A percentile compares a stretch with the other conserved stretches of the same genome.
These are phyloP conservation scores for Mizuhopecten yessoensis DNA, from an alignment of 1,140 invertebrate species.

Conservation along the genomic window DNA sequence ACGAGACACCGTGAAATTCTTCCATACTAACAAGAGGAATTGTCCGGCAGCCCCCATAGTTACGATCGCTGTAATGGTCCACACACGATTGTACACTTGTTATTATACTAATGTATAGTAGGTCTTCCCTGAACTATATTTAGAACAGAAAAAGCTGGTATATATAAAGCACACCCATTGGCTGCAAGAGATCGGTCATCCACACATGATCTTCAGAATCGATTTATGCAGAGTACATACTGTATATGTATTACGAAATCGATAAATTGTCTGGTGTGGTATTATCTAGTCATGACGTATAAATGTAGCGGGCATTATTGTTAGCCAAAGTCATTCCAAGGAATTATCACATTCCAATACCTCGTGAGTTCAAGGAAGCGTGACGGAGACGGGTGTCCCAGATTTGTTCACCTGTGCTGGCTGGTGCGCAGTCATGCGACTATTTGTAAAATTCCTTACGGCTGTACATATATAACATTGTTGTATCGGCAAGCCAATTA, in stretches of 20 bases:
- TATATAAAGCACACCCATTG: background rate
- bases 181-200: background rate
- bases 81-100: background rate
- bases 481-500: too few relatives aligned
- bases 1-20: constrained; percentile 18
- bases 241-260: background rate
- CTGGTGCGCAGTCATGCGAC: background rate
- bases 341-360: background rate
- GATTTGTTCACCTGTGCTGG: background rate
- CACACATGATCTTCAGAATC: background rate
- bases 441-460: background rate
- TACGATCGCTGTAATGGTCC: background rate
- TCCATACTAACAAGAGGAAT: background rate
- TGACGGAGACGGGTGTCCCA: background rate
- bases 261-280: background rate
- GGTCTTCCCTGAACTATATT: background rate
- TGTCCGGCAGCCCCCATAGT: background rate
- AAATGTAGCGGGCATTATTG: background rate
- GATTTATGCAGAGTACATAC: background rate
- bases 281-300: background rate
- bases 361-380: background rate
- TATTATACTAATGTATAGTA: background rate
- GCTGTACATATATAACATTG: constrained; percentile 16
- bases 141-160: background rate
- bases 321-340: background rate